phyloP scores from a whole-genome alignment of 1,140 invertebrate species.

The Octopus sinensis region DNA sequence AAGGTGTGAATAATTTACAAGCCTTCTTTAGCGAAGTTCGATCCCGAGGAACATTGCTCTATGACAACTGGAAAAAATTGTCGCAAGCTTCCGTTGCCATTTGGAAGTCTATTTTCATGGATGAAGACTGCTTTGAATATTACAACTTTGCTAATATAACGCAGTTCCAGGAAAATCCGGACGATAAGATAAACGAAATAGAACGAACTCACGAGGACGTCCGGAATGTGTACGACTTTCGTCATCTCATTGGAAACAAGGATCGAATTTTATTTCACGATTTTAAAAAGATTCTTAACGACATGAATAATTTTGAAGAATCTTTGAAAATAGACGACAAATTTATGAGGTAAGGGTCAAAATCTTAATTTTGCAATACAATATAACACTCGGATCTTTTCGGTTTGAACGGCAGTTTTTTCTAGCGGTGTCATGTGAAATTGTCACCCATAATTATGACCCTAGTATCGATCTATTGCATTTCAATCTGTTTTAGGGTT shows the following conservation, averaged over 20 bases:
- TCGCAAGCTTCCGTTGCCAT: constrained; percentile 20
- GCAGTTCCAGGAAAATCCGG: constrained; percentile 26
- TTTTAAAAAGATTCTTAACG: constrained; percentile 23
- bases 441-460: no score
- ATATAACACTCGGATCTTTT: no score
- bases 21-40: constrained; percentile 38
- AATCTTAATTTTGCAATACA: not conserved
- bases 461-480: no score
- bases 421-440: no score
- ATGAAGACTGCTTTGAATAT: constrained; percentile 39
- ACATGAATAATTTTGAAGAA: constrained; percentile 25
- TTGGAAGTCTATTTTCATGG: constrained; percentile 35
- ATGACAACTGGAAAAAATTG: constrained; percentile 35
- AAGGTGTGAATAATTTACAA: constrained; percentile 26
- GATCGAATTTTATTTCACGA: constrained; percentile 31
- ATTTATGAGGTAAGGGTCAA: constrained; percentile 31
- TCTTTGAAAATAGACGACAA: constrained; percentile 26
- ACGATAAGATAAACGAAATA: constrained; percentile 25
- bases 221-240: constrained; percentile 28
- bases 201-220: constrained; percentile 18
- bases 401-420: no score
- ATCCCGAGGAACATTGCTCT: constrained; percentile 36
- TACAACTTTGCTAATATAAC: constrained; percentile 34
- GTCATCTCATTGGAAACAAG: constrained; percentile 25
- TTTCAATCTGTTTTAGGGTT: no score